Conservation (phyloP, 2,888 invertebrate species). For the Microctonus aethiopoides region DNA sequence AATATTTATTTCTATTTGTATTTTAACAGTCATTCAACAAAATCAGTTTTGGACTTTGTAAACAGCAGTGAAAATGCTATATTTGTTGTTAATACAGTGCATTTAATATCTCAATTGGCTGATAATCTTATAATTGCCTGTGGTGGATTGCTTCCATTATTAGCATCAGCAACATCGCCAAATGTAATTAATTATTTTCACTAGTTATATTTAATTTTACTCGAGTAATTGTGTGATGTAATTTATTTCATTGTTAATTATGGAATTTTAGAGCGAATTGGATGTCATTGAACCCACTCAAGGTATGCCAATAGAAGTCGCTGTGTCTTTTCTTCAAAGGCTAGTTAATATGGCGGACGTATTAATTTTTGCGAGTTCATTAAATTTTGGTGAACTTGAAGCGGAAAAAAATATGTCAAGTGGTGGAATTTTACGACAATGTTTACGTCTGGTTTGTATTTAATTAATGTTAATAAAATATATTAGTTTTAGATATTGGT, state of each 20-base stretch:
- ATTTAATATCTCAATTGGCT: constrained; percentile 97
- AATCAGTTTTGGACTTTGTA: constrained; percentile 97
- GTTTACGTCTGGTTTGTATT: constrained; percentile 85
- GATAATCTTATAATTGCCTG: constrained; percentile 99
- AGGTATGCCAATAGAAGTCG: constrained; percentile 98
- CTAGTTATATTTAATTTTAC: no score
- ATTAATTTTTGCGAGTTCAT: constrained; percentile 95
- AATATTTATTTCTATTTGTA: constrained; percentile 48
- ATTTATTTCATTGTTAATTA: no score
- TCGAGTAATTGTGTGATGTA: no score
- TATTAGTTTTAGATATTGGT: background rate
- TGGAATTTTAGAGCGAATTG: constrained; percentile 85
- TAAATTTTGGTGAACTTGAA: constrained; percentile 97
- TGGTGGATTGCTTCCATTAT: constrained; percentile 93
- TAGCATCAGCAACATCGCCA: constrained; percentile 98
- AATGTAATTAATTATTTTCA: constrained; percentile 77
- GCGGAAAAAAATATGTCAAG: constrained; percentile 99
- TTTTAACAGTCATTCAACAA: constrained; percentile 85
- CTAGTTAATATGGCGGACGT: constrained; percentile 99
- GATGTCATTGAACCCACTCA: constrained; percentile 99
- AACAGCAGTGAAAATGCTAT: constrained; percentile 98
- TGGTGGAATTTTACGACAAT: constrained; percentile 98
- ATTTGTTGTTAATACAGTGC: constrained; percentile 99
- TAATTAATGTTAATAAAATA: background rate
- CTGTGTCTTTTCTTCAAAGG: constrained; percentile 97